Percentiles rank a stretch among this genome's conserved stretches.
Evolutionary conservation across 2,888 invertebrate genomes (phyloP).

Genomic region (Sphaerophoria taeniata): DNA sequence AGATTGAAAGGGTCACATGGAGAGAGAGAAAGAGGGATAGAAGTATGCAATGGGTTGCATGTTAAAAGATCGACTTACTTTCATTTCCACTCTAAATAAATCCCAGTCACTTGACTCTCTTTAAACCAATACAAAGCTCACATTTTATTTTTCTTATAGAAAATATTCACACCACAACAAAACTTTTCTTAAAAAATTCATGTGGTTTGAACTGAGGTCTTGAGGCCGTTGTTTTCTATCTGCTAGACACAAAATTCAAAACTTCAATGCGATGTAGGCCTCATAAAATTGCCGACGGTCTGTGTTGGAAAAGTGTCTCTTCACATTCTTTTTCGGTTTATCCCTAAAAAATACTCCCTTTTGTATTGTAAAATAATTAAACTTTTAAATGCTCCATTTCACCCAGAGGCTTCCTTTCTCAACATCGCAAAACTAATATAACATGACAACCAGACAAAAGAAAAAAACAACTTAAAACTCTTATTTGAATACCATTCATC

Average conservation of each 20-base stretch:
- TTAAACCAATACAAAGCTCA: no score
- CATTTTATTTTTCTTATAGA: background rate
- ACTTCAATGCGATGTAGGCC: conserved; percentile 23
- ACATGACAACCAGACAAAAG: conserved; percentile 29
- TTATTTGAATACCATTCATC: conserved; percentile 58
- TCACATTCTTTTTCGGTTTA: background rate
- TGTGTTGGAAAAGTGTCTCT: conserved; percentile 14
- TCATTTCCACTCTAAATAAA: no score
- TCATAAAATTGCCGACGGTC: conserved; percentile 15
- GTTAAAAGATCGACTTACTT: no score
- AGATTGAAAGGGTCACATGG: no score
- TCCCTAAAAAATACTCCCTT: conserved; percentile 30
- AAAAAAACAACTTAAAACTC: conserved; percentile 37
- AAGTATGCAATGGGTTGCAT: no score
- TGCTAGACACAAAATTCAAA: conserved; percentile 1
- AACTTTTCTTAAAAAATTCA: background rate
- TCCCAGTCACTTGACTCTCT: no score
- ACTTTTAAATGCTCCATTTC: conserved; percentile 70
- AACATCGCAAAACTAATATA: no score
- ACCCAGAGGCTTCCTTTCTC: conserved; percentile 41
- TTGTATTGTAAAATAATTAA: conserved; percentile 69
- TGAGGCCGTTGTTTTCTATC: conserved; percentile 8
- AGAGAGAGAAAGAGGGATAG: no score
- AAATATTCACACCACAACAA: background rate
- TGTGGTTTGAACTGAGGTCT: background rate